Evolutionary conservation across 2,888 invertebrate species (phyloP), one percentile per base, ranked within the genome.

Genomic region (Erebia aethiops): DNA sequence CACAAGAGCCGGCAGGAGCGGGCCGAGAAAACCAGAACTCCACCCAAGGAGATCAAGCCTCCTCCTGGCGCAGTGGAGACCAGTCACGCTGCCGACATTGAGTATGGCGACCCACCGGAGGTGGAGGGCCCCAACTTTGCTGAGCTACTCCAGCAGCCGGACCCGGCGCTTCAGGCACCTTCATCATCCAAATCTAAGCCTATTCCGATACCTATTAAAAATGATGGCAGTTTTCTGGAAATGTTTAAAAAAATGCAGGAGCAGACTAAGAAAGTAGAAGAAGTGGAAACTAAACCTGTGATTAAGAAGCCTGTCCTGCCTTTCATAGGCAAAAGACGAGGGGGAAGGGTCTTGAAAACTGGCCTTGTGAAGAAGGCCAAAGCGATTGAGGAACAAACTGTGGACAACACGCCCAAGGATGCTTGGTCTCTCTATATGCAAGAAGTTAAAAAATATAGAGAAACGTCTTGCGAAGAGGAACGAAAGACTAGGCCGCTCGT

Each of bases 391-490:
- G 95, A 96, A 79, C 95, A 95, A 78, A 94, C 94, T 1, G 94
- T 91, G 0, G 95, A 95, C 77, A 94, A 92, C 62, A 94, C 95
- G 21, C 95, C 96, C 0, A 97, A 97, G 83, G 98, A 98, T 88
- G 98, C 98, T 14, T 98, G 98, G 98, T 97, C 98, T 0, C 94
- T 98, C 41, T 98, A 98, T 85, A 96, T 98, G 96, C 97, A 97
- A 74, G 98, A 98, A 94, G 98, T 98, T 18, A 97, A 97, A 84
- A 97, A 97, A 83, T 98, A 98, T 86, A 96, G 98, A 84, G 98
- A 98, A 87, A 97, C 97, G 68, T 97, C 97, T 75, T 98, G 98
- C 87, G 98, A 98, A 87, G 98, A 98, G 80, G 98, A 98, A 84
- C 95, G 96, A 76, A 98, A 98, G 89, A 98, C 97, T 61, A 95